These are phyloP conservation scores for Conchocele bisecta DNA, from an alignment of 2,888 invertebrate genomes.

Conservation along the genomic window DNA sequence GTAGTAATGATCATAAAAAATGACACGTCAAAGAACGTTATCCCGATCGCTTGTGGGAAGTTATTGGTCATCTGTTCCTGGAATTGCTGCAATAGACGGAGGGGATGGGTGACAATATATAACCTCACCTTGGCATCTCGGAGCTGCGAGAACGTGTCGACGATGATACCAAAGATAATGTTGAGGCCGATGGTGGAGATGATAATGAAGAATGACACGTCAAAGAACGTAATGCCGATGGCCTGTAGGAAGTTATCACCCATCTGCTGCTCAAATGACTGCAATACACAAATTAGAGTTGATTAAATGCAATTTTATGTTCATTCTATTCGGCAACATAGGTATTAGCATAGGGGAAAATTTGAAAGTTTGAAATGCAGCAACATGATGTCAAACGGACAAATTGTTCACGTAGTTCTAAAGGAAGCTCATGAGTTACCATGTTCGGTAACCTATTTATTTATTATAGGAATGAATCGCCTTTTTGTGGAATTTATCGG, in stretches of 20 bases:
- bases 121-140: conserved; percentile 80
- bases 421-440: too few relatives aligned
- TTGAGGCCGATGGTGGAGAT: conserved; percentile 82
- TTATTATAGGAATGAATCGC: too few relatives aligned
- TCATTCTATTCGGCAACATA: too few relatives aligned
- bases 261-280: conserved; percentile 68
- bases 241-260: conserved; percentile 62
- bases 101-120: neutral
- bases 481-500: too few relatives aligned
- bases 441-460: too few relatives aligned
- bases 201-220: conserved; percentile 81
- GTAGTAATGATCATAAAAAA: conserved; percentile 82
- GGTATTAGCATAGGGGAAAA: too few relatives aligned
- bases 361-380: too few relatives aligned
- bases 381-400: too few relatives aligned
- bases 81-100: conserved; percentile 59
- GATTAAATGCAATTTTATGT: too few relatives aligned
- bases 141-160: conserved; percentile 82
- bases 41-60: conserved; percentile 65
- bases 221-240: conserved; percentile 74
- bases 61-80: conserved; percentile 59
- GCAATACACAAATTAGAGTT: too few relatives aligned
- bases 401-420: too few relatives aligned
- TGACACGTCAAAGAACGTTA: conserved; percentile 77
- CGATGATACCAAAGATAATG: conserved; percentile 83